Evolutionary conservation across 2,797 vertebrate genomes (phyloP).

Genomic region (Balearica regulorum): DNA sequence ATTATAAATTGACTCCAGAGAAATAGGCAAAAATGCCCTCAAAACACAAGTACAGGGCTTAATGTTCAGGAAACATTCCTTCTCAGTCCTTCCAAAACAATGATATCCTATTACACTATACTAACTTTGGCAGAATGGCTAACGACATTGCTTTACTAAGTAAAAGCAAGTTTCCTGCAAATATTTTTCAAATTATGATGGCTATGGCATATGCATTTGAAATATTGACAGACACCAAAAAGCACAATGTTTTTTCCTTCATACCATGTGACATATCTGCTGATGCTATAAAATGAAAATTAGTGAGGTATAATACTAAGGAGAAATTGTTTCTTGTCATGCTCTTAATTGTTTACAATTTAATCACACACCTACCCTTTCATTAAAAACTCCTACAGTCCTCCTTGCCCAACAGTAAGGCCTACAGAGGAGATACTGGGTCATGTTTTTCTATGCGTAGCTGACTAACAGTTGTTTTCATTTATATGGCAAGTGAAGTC

Average conservation of each 20-base stretch:
- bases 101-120: background rate
- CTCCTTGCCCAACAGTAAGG: background rate
- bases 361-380: background rate
- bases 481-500: background rate
- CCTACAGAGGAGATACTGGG: background rate
- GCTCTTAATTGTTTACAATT: background rate
- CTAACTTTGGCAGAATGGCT: background rate
- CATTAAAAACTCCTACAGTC: background rate
- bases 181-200: background rate
- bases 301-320: background rate
- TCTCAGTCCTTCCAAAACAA: background rate
- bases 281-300: background rate
- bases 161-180: background rate
- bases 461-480: background rate
- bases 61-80: background rate
- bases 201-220: background rate
- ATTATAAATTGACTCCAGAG: background rate
- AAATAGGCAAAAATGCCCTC: background rate
- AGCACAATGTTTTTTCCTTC: background rate
- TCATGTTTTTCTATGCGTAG: rapidly evolving
- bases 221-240: background rate
- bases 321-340: background rate
- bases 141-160: background rate
- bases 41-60: background rate
- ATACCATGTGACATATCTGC: background rate